These are phyloP conservation scores for Gulo gulo DNA, from an alignment of 2,113 vertebrate species.

Conservation along the genomic window DNA sequence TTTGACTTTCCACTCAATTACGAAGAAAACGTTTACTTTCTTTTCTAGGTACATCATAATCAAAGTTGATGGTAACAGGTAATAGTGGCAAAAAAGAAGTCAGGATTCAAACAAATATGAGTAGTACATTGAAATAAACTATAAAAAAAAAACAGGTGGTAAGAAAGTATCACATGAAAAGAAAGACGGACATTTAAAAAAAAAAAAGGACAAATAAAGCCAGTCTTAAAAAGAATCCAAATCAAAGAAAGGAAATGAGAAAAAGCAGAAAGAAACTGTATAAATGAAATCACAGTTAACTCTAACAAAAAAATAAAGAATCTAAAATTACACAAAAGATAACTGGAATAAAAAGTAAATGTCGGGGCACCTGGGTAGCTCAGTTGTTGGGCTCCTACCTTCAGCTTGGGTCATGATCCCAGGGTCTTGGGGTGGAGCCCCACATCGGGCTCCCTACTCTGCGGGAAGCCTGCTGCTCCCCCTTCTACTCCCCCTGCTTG, in stretches of 20 bases:
- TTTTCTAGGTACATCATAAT: not conserved
- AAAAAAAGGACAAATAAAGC: not conserved
- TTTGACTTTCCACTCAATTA: not conserved
- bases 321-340: not conserved
- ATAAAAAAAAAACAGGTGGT: not conserved
- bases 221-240: not conserved
- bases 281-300: not conserved
- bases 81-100: conserved; percentile 22
- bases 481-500: too few relatives aligned
- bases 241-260: not conserved
- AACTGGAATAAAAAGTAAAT: not conserved
- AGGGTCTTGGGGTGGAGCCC: too few relatives aligned
- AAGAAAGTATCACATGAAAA: not conserved
- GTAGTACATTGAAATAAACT: not conserved
- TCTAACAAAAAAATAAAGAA: not conserved
- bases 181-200: not conserved
- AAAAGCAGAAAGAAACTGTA: not conserved
- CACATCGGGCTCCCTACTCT: too few relatives aligned
- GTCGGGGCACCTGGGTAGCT: too few relatives aligned
- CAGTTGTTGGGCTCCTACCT: too few relatives aligned
- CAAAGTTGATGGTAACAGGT: not conserved
- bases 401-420: too few relatives aligned
- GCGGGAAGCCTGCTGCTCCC: too few relatives aligned
- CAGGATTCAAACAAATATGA: conserved; percentile 24
- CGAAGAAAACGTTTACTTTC: not conserved